Base-by-base conservation (phyloP, 2,888 invertebrate species). In the Mechanitis mazaeus region DNA sequence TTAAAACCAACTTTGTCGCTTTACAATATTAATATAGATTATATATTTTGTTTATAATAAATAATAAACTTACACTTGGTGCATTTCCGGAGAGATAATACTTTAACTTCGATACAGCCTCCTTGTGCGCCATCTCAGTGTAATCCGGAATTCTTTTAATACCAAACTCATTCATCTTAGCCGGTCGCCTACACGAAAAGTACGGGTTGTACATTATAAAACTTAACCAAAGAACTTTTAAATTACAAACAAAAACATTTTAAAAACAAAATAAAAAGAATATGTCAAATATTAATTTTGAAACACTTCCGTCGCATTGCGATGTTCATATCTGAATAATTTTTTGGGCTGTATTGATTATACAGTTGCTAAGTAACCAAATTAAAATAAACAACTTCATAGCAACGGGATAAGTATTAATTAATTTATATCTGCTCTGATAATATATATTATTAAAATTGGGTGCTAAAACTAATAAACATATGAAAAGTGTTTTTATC, bases 71-170 rank as follows among this genome's bases (percentile, higher is more conserved):
- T 69, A 91, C 91, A 69, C 88, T 90, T 28, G 94, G 92, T 38
- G 93, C 91, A 75, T 94, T 94, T 69, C 95, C 95, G 0, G 95
- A 94, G 65, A 96, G 80, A 68, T 96, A 92, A 73, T 95, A 93
- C 78, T 95, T 92, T 57, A 96, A 84, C 65, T 95, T 93, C 0
- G 94, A 93, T 3, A 96, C 96, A 12, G 96, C 96, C 80, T 96
- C 96, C 70, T 95, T 93, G 75, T 96, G 96, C 5, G 95, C 95
- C 72, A 94, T 91, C 78, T 96, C 96, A 0, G 95, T 96, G 72
- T 96, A 96, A 83, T 96, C 95, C 58, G 94, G 93, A 56, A 93
- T 90, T 71, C 92, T 91, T 76, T 92, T 92, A 71, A 90, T 71
- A 4, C 90, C 91, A 81, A 88, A 91, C 3, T 91, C 91, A 58